Evolutionary conservation across 2,797 vertebrate genomes (phyloP).

Genomic region (Eulemur mongoz): DNA sequence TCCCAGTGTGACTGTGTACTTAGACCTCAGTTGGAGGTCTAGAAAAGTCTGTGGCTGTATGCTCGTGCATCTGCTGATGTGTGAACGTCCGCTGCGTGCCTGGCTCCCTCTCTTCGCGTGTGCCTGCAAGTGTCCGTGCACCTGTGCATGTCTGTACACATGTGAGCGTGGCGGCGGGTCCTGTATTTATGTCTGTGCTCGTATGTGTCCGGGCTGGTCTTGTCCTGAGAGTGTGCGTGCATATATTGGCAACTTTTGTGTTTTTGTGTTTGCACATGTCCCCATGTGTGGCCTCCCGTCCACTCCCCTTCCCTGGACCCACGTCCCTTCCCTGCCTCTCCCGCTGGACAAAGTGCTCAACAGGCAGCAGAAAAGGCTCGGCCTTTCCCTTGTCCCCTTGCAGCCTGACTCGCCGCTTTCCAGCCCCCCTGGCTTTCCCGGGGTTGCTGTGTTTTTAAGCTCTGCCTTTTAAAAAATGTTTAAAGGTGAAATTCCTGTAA

Average conservation of each 20-base stretch:
- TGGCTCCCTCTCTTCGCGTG: rapidly evolving
- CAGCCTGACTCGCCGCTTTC: neutral
- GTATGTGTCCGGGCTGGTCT: neutral
- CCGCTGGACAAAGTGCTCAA: too few species aligned
- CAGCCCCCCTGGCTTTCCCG: neutral
- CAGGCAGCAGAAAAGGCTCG: neutral
- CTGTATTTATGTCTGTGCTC: neutral
- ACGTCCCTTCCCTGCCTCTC: neutral
- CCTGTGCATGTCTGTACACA: too few species aligned
- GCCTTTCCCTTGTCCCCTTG: neutral
- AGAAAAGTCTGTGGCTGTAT: neutral
- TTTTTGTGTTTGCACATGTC: neutral
- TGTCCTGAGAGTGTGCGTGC: neutral
- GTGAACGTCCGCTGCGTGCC: neutral
- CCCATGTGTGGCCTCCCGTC: too few species aligned
- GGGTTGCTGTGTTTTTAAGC: neutral
- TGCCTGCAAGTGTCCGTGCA: rapidly evolving
- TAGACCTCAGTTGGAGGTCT: neutral
- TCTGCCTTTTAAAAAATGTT: neutral
- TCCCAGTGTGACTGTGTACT: neutral
- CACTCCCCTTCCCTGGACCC: neutral
- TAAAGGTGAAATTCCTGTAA: neutral
- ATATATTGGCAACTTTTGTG: rapidly evolving
- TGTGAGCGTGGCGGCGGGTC: neutral
- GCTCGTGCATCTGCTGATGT: rapidly evolving